These are phyloP conservation scores for Uropetala carovei DNA, from an alignment of 2,888 invertebrate species.

Conservation along the genomic window DNA sequence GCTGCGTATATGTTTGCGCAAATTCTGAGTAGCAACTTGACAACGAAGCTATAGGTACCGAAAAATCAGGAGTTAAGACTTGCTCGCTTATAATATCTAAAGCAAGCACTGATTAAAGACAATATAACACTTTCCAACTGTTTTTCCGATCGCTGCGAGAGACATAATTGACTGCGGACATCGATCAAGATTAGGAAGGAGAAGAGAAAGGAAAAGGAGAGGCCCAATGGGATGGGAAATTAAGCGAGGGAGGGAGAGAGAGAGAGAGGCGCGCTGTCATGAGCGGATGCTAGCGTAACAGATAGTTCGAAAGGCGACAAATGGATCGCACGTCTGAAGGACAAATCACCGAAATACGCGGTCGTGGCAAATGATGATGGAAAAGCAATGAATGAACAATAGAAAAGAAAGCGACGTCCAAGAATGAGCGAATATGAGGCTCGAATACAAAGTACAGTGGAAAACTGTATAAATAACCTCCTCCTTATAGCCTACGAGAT, in stretches of 20 bases:
- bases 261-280: background rate
- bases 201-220: background rate
- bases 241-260: background rate
- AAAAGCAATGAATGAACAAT: background rate
- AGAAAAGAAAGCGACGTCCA: background rate
- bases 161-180: background rate
- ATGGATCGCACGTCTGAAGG: background rate
- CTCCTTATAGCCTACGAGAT: no score
- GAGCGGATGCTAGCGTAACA: background rate
- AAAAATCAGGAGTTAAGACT: no score
- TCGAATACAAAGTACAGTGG: background rate
- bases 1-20: no score
- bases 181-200: background rate
- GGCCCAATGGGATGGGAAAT: no score
- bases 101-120: no score
- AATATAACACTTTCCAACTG: no score
- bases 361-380: background rate
- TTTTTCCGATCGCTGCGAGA: background rate
- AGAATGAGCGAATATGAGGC: background rate
- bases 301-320: background rate
- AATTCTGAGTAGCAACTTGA: no score
- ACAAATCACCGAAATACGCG: background rate
- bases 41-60: no score
- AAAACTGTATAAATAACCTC: background rate
- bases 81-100: no score